Percentiles rank a stretch among this genome's conserved stretches.
These are phyloP conservation scores for Arctia plantaginis DNA, from an alignment of 2,888 invertebrate species.

Conservation along the genomic window DNA sequence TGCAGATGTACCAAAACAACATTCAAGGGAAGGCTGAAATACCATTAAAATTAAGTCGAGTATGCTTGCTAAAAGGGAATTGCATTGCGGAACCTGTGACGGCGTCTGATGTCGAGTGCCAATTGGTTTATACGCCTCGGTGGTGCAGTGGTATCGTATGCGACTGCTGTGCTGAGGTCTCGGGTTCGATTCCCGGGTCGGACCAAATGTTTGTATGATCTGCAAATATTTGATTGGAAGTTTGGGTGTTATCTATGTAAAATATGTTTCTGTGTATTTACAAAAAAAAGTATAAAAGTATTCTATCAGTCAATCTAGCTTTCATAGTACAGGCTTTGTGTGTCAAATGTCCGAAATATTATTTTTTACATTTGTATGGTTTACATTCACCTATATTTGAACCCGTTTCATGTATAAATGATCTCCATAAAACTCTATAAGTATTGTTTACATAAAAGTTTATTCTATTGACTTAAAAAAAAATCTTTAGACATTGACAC, in stretches of 20 bases:
- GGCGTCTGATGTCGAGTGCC: constrained; percentile 14
- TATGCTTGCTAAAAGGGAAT: constrained; percentile 37
- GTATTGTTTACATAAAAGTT: neutral
- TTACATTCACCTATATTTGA: neutral
- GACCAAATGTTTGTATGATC: no score
- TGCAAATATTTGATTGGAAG: no score
- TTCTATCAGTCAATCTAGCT: no score
- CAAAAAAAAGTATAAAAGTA: no score
- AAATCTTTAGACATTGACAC: constrained; percentile 13
- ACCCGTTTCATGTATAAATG: neutral
- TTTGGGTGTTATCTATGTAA: no score
- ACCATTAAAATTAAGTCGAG: constrained; percentile 46
- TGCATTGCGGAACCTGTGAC: constrained; percentile 33
- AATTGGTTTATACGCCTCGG: constrained; percentile 18
- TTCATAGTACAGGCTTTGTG: no score
- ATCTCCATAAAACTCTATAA: neutral
- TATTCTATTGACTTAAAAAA: constrained; percentile 12
- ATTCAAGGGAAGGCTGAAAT: constrained; percentile 27
- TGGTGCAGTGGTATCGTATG: no score
- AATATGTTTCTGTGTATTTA: no score
- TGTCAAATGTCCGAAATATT: no score
- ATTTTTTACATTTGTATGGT: constrained; percentile 6
- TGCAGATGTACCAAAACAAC: constrained; percentile 35
- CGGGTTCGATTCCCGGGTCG: no score
- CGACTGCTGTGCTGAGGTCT: no score